Conservation (phyloP, 53 echinoderm and acorn worm species). For the Paracentrotus lividus region DNA sequence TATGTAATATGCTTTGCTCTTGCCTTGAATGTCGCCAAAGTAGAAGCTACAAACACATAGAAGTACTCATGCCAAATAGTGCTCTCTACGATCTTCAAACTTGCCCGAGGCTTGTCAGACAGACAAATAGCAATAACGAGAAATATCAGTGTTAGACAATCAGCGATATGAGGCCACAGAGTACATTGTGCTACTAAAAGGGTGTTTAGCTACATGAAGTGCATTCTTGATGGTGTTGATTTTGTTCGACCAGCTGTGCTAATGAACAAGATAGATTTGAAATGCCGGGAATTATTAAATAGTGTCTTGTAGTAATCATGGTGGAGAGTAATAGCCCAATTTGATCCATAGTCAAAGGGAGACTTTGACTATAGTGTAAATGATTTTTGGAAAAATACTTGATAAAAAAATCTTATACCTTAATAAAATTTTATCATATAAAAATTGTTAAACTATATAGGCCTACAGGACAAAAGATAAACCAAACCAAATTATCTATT, state of each 20-base stretch:
- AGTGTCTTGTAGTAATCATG: neutral
- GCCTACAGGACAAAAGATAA: too few relatives aligned
- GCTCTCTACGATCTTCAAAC: neutral
- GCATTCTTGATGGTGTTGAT: neutral
- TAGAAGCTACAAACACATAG: neutral
- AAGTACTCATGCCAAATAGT: neutral
- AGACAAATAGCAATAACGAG: neutral
- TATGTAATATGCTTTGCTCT: neutral
- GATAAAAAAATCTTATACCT: too few relatives aligned
- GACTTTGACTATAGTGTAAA: too few relatives aligned
- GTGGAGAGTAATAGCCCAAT: neutral
- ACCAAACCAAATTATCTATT: too few relatives aligned
- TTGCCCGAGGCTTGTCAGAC: neutral
- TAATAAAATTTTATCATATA: too few relatives aligned
- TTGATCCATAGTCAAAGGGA: too few relatives aligned
- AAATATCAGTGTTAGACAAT: neutral
- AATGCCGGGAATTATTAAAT: neutral
- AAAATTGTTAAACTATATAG: too few relatives aligned
- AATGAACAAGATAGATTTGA: neutral
- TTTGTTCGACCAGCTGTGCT: neutral
- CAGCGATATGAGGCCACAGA: neutral
- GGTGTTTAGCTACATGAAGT: neutral
- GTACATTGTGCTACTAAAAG: neutral
- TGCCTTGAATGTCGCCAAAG: neutral
- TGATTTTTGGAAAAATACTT: too few relatives aligned